phyloP scores from a whole-genome alignment of 2,113 vertebrate genomes.

The Mesocricetus auratus region DNA sequence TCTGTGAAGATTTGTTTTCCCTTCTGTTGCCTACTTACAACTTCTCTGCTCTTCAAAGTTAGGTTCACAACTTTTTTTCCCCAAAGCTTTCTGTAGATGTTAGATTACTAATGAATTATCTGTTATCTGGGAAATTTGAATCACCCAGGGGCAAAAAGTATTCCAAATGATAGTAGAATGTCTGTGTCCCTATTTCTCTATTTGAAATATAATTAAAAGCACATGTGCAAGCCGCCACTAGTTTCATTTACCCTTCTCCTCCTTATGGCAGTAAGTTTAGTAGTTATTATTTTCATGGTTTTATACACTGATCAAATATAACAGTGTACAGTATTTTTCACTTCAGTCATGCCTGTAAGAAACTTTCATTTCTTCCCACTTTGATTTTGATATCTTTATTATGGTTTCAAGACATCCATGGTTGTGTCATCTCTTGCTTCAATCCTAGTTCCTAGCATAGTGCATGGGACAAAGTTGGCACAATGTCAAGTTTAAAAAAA shows the following conservation, averaged over 20 bases:
- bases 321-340: not conserved
- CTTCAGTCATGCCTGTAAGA: not conserved
- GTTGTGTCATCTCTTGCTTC: not conserved
- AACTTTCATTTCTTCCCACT: not conserved
- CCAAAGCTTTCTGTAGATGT: not conserved
- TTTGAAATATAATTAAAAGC: not conserved
- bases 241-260: not conserved
- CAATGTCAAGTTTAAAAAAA: not conserved
- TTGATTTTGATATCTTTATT: not conserved
- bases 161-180: not conserved
- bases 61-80: not conserved
- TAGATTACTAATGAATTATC: not conserved
- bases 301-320: not conserved
- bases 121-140: not conserved
- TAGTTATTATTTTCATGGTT: not conserved
- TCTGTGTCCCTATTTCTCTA: not conserved
- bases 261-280: not conserved
- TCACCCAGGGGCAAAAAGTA: not conserved
- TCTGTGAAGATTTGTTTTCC: not conserved
- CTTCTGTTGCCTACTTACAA: not conserved
- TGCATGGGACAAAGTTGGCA: not conserved
- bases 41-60: not conserved
- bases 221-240: not conserved
- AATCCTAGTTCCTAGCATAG: not conserved
- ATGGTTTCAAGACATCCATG: not conserved